phyloP scores from a whole-genome alignment of 2,888 invertebrate species.

The Octonoba sinensis region DNA sequence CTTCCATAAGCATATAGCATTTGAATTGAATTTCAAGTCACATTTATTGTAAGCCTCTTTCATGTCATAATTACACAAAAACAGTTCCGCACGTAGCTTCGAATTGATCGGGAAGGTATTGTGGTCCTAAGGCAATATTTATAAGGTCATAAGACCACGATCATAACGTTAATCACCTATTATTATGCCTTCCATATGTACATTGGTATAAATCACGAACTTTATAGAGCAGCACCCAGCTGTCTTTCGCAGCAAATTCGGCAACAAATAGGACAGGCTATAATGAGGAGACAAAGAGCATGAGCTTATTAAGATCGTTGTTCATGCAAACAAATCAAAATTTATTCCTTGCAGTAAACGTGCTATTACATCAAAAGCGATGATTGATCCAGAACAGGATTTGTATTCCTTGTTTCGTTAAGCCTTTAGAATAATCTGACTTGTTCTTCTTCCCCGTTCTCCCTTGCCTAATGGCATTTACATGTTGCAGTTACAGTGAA shows the following conservation, averaged over 20 bases:
- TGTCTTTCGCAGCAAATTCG: not conserved
- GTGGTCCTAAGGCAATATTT: too few relatives aligned
- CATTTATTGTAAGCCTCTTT: too few relatives aligned
- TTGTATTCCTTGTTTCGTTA: not conserved
- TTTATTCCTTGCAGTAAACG: constrained; percentile 12
- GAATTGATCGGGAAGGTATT: too few relatives aligned
- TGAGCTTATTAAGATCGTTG: not conserved
- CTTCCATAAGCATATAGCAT: too few relatives aligned
- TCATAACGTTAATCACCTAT: not conserved
- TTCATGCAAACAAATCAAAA: constrained; percentile 10
- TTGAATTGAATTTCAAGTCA: too few relatives aligned
- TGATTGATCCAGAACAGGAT: constrained; percentile 13
- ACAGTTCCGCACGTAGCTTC: too few relatives aligned
- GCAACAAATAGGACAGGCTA: constrained; percentile 28
- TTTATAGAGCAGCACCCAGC: constrained; percentile 5
- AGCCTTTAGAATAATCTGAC: not conserved
- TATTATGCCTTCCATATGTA: constrained; percentile 1
- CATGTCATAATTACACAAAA: too few relatives aligned
- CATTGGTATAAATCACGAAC: not conserved
- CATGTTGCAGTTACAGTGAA: constrained; percentile 20
- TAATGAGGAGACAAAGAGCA: constrained; percentile 9
- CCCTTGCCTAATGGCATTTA: constrained; percentile 28
- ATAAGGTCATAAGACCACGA: too few relatives aligned
- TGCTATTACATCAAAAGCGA: constrained; percentile 11
- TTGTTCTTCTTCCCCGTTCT: not conserved